Conservation (phyloP, 2,888 invertebrate genomes). For the Tipula unca region DNA sequence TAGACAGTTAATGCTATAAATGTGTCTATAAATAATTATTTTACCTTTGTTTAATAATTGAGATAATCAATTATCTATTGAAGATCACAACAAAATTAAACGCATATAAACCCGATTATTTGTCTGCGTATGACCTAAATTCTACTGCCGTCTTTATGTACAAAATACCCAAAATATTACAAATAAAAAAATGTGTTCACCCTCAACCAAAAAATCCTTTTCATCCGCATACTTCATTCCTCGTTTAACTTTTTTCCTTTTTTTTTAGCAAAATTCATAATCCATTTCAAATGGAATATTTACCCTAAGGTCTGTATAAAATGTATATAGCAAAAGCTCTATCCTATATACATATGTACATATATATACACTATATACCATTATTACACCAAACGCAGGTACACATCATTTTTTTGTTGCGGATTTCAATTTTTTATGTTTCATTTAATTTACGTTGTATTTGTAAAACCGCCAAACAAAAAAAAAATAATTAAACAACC, state of each 20-base stretch:
- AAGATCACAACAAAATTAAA: too few relatives aligned
- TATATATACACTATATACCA: not conserved
- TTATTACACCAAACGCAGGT: not conserved
- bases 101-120: too few relatives aligned
- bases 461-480: not conserved
- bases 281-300: constrained; percentile 8
- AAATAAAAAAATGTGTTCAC: not conserved
- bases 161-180: not conserved
- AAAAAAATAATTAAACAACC: not conserved
- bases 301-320: not conserved
- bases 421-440: not conserved
- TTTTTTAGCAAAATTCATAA: not conserved
- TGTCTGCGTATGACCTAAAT: not conserved
- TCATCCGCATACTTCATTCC: not conserved
- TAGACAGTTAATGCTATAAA: too few relatives aligned
- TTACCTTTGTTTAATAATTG: too few relatives aligned
- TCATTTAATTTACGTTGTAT: not conserved
- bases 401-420: not conserved
- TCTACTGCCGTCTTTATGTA: not conserved
- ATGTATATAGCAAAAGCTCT: not conserved
- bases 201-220: not conserved
- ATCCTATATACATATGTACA: too few relatives aligned
- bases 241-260: not conserved
- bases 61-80: too few relatives aligned
- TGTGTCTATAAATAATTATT: too few relatives aligned